Conservation (phyloP, 2,797 vertebrate genomes). For the Cercopithecus mitis region DNA sequence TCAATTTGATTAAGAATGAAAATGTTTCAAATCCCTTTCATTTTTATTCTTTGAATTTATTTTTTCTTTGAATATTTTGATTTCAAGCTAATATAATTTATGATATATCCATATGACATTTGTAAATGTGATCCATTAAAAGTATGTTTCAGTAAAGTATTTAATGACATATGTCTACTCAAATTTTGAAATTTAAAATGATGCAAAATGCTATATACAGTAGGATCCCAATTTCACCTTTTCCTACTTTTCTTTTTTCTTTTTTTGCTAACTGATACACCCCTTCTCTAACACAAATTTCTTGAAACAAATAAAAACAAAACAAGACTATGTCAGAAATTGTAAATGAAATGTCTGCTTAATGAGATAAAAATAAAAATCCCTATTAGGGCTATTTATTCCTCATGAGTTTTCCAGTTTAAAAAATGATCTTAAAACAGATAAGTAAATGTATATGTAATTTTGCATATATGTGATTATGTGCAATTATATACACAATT, state of each 20-base stretch:
- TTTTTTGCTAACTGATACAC: not conserved
- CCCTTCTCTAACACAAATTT: not conserved
- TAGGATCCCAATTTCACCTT: not conserved
- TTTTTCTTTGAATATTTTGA: not conserved
- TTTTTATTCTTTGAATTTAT: not conserved
- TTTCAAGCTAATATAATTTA: not conserved
- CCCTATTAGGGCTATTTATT: not conserved
- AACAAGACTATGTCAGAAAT: not conserved
- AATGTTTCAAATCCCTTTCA: not conserved
- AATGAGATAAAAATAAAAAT: not conserved
- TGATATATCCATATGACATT: not conserved
- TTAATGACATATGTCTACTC: not conserved
- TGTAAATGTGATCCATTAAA: not conserved
- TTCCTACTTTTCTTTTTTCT: not conserved
- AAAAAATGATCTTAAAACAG: not conserved
- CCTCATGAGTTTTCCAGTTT: not conserved
- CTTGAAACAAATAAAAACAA: not conserved
- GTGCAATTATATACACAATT: too few species aligned
- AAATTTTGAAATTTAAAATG: not conserved
- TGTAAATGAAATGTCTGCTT: not conserved
- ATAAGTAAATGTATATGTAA: not conserved
- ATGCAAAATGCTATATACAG: not conserved
- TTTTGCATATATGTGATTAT: not conserved
- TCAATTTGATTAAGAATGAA: not conserved
- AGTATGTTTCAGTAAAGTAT: not conserved